These are phyloP conservation scores for Bergia sp. DNA, from an alignment of 92 coral and sea anemone genomes.

Conservation along the genomic window DNA sequence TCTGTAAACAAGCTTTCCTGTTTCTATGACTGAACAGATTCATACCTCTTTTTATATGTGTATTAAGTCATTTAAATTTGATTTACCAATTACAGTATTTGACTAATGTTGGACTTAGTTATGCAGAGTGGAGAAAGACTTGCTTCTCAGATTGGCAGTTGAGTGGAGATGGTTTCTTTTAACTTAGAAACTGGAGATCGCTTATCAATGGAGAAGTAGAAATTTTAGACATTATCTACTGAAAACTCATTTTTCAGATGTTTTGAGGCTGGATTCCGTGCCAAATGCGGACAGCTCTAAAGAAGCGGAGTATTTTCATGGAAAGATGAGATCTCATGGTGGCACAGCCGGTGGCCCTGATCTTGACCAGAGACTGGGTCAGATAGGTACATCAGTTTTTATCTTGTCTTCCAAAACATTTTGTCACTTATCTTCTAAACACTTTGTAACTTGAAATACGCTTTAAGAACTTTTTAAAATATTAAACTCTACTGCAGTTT, in stretches of 20 bases:
- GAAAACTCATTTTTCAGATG: neutral
- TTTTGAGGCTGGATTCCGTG: neutral
- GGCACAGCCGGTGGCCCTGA: conserved; percentile 9
- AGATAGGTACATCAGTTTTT: conserved; percentile 20
- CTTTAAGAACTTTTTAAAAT: neutral
- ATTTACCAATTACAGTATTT: neutral
- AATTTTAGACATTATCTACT: neutral
- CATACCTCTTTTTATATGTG: neutral
- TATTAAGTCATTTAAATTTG: neutral
- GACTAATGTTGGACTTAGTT: neutral
- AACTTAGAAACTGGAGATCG: neutral
- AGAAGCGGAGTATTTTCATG: neutral
- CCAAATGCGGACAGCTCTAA: neutral
- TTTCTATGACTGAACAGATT: neutral
- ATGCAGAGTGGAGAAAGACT: no score
- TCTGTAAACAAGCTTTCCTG: neutral
- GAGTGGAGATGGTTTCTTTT: neutral
- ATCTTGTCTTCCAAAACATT: neutral
- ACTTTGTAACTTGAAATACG: neutral
- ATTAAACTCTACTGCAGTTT: no score
- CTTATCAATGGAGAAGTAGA: neutral
- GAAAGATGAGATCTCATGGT: neutral
- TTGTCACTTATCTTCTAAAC: neutral
- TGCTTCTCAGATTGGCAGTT: neutral
- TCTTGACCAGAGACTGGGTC: conserved; percentile 30